Evolutionary conservation across 2,888 invertebrate genomes (phyloP), one percentile per base, ranked within the genome.

Genomic region (Ellobium chinense): DNA sequence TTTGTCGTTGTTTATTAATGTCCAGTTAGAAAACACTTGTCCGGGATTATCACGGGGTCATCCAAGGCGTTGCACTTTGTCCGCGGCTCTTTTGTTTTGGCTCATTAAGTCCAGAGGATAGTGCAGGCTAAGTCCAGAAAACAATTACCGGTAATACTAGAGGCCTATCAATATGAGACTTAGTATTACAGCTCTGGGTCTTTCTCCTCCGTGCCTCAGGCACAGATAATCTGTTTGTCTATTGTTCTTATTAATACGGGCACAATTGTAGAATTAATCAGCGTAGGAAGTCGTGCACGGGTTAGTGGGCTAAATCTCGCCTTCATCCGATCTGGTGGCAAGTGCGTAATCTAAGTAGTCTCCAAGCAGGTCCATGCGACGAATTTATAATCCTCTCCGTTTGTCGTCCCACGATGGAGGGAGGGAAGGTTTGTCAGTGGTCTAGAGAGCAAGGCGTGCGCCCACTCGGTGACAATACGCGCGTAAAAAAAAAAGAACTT

Each of bases 301-400:
- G 37, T 72, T 72, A 46, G 60, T 39, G 39, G 31, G 46, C 46
- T 29, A 60, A 73, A 37, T 24, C 76, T 58, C 18, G 66, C 37
- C 60, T 65, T 76, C 68, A 77, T 77, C 34, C 58, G 68, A 77
- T 77, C 58, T 68, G 31, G 24, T 36, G 18, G 24, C n/a, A 2
- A 58, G 58, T 36, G 36, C 37, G 27, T 76, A 76, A 66, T 76
- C 76, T 76, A 37, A 66, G 56, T 66, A 34, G 65, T 54, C 56
- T 66, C 54, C 21, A 24, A 56, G 56, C 75, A 34, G 56, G 36
- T 4, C 24, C 27, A n/a, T 2, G 56, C 36, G 4, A 34, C 7
- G 66, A 36, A 66, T 65, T 76, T 66, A 72, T 72, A 72, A 72
- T 66, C 63, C 68, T 36, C 36, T 77, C 68, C 18, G 14, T 1